A percentile compares a stretch with the other conserved stretches of the same genome.
These are phyloP conservation scores for Callimorpha dominula DNA, from an alignment of 2,888 invertebrate species.

Conservation along the genomic window DNA sequence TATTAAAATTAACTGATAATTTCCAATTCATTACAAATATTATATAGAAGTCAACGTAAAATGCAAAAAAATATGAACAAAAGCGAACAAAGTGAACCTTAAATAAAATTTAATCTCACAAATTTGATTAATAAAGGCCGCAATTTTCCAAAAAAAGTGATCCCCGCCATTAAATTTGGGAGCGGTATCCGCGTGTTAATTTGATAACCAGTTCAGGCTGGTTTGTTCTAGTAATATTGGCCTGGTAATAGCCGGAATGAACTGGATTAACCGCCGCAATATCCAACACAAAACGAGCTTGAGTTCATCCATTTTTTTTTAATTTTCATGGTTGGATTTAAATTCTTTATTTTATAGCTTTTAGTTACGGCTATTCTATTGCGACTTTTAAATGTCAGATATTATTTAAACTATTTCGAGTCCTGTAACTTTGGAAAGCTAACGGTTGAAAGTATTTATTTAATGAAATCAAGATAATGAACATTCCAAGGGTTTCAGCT, in stretches of 20 bases:
- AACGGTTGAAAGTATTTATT: too few relatives aligned
- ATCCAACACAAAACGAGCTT: conserved; percentile 40
- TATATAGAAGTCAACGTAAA: too few relatives aligned
- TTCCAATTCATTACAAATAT: too few relatives aligned
- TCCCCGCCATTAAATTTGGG: conserved; percentile 14
- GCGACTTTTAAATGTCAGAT: too few relatives aligned
- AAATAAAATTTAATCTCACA: neutral
- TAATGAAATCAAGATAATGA: too few relatives aligned
- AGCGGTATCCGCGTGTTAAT: conserved; percentile 36
- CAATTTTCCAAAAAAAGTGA: conserved; percentile 26
- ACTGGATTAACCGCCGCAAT: conserved; percentile 46
- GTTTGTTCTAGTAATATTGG: conserved; percentile 44
- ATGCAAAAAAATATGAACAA: neutral
- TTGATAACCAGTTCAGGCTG: conserved; percentile 44
- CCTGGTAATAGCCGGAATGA: conserved; percentile 51
- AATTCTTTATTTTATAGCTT: neutral
- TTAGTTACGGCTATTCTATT: too few relatives aligned
- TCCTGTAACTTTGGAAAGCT: too few relatives aligned
- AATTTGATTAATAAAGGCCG: conserved; percentile 10
- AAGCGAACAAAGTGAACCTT: neutral
- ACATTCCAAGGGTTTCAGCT: too few relatives aligned
- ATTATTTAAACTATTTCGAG: too few relatives aligned
- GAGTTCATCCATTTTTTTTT: conserved; percentile 14
- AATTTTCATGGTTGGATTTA: neutral
- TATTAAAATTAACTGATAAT: too few relatives aligned